Conservation (phyloP, 2,888 invertebrate species). For the Drosophila setosimentum region DNA sequence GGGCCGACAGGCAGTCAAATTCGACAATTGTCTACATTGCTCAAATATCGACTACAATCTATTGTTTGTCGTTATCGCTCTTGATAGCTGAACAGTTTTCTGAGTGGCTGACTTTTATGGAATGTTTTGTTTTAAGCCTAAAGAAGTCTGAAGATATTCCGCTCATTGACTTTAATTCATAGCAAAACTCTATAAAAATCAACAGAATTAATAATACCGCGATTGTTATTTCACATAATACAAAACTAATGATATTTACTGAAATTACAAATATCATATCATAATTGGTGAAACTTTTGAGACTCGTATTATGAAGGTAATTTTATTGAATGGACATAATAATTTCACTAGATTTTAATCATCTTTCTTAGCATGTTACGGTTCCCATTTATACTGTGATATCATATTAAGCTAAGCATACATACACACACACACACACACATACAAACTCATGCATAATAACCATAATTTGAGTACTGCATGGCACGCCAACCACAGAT, state of each 20-base stretch:
- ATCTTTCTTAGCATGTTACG: slow-evolving; percentile 37
- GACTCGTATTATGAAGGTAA: neutral
- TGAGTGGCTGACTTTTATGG: neutral
- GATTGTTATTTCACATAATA: neutral
- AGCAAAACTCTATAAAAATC: neutral
- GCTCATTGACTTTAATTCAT: neutral
- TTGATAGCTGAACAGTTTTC: slow-evolving; percentile 27
- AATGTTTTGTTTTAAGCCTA: neutral
- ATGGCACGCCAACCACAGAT: slow-evolving; percentile 67
- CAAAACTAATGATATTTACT: neutral
- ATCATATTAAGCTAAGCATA: slow-evolving; percentile 20
- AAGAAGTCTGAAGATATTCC: neutral
- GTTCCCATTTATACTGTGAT: slow-evolving; percentile 26
- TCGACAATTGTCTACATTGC: slow-evolving; percentile 53
- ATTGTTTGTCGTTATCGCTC: slow-evolving; percentile 39
- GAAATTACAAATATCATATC: neutral
- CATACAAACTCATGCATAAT: slow-evolving; percentile 21
- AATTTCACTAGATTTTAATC: slow-evolving; percentile 10
- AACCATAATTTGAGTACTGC: slow-evolving; percentile 51
- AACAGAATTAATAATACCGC: neutral
- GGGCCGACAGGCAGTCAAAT: slow-evolving; percentile 45
- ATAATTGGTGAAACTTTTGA: neutral
- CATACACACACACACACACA: slow-evolving; percentile 15
- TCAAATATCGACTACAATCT: slow-evolving; percentile 43
- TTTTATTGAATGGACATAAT: neutral